phyloP scores from a whole-genome alignment of 2,797 vertebrate genomes.

The Alcedo quadribrachys region DNA sequence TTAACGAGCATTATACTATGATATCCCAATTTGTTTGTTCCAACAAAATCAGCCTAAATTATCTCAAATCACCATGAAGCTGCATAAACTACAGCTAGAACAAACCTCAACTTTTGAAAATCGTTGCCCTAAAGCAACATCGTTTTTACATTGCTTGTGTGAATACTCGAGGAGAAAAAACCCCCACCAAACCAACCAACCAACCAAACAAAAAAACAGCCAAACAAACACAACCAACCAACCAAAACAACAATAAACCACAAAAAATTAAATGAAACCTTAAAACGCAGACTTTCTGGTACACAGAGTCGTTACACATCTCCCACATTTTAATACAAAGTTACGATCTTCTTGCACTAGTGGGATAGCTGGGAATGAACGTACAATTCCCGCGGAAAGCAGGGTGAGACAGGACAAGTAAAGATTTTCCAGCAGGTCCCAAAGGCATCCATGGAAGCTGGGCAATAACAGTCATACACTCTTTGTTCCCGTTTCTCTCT shows the following conservation, averaged over 20 bases:
- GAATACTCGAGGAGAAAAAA: neutral
- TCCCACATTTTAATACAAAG: accelerated
- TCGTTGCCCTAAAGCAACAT: neutral
- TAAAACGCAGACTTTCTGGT: accelerated
- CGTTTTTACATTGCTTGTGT: neutral
- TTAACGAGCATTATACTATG: accelerated
- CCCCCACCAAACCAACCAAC: no score
- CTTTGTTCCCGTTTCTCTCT: accelerated
- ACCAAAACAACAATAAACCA: no score
- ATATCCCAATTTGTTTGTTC: neutral
- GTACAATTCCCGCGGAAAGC: no score
- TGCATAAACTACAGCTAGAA: neutral
- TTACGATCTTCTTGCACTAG: accelerated
- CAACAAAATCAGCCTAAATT: accelerated
- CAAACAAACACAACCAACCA: no score
- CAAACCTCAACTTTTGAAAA: accelerated
- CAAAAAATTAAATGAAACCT: neutral
- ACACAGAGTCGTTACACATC: accelerated
- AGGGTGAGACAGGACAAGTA: no score
- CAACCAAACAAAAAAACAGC: no score
- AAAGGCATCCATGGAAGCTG: accelerated
- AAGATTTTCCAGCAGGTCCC: accelerated
- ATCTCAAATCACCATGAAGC: neutral
- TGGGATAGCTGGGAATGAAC: accelerated
- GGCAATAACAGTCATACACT: accelerated